Evolutionary conservation across 2,113 vertebrate species (phyloP).

Genomic region (Zosterops borbonicus): DNA sequence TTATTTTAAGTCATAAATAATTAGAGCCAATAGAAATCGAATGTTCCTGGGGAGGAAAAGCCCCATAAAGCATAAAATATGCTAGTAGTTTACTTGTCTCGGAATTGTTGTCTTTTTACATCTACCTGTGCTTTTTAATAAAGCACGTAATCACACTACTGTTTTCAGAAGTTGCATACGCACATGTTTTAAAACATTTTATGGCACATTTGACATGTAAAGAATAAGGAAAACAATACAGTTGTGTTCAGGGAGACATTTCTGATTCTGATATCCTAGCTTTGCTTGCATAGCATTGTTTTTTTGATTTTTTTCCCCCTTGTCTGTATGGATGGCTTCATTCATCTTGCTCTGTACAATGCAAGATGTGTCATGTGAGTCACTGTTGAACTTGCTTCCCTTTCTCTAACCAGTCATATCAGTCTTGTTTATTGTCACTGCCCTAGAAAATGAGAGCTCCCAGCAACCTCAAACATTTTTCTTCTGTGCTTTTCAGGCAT

Average conservation of each 20-base stretch:
- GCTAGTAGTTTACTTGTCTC: background rate
- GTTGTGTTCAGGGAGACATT: background rate
- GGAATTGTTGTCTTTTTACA: background rate
- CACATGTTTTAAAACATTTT: background rate
- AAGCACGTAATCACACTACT: fast-evolving
- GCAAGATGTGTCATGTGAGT: background rate
- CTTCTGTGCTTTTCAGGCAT: background rate
- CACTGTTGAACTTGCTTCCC: background rate
- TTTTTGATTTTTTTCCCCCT: background rate
- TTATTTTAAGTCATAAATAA: background rate
- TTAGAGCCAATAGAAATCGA: background rate
- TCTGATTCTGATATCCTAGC: background rate
- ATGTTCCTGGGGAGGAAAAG: background rate
- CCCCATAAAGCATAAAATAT: background rate
- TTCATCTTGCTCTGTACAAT: background rate
- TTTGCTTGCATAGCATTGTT: background rate
- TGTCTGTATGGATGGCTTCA: background rate
- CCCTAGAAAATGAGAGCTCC: background rate
- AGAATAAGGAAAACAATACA: background rate
- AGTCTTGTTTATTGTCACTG: slow-evolving; percentile 7
- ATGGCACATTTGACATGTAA: background rate
- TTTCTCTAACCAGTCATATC: background rate
- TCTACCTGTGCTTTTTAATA: background rate
- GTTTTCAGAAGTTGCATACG: background rate
- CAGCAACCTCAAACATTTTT: background rate